phyloP scores from a whole-genome alignment of 1,140 invertebrate species.

The Drosophila suzukii region DNA sequence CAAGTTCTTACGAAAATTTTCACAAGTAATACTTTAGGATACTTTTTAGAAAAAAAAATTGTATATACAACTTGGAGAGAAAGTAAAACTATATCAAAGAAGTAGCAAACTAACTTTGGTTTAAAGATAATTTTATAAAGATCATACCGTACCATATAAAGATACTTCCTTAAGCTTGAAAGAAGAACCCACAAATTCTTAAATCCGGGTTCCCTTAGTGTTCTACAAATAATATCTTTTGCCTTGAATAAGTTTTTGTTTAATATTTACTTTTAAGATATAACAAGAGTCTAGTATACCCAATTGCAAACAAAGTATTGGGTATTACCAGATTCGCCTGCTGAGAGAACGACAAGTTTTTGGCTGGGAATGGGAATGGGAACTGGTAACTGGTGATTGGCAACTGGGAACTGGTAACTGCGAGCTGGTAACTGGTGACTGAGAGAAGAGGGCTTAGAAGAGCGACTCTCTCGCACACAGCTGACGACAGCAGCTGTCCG shows the following conservation, averaged over 20 bases:
- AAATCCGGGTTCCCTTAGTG: too few relatives aligned
- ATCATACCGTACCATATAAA: too few relatives aligned
- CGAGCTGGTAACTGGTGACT: background rate
- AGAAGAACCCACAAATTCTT: too few relatives aligned
- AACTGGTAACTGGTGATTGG: slow-evolving; percentile 9
- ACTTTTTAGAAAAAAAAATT: too few relatives aligned
- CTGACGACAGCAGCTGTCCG: slow-evolving; percentile 62
- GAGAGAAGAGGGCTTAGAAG: slow-evolving; percentile 21
- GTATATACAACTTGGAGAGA: too few relatives aligned
- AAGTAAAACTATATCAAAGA: too few relatives aligned
- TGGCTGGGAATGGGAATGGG: slow-evolving; percentile 30
- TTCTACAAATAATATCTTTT: background rate
- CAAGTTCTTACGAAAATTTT: too few relatives aligned
- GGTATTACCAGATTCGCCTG: slow-evolving; percentile 44
- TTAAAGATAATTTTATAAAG: too few relatives aligned
- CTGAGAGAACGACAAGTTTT: slow-evolving; percentile 39
- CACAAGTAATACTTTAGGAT: too few relatives aligned
- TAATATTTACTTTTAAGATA: background rate
- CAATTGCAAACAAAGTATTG: background rate
- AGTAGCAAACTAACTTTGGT: too few relatives aligned
- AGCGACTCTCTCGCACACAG: slow-evolving; percentile 30
- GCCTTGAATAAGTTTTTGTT: background rate
- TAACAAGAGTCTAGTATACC: background rate
- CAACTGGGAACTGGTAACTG: slow-evolving; percentile 4
- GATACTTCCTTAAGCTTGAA: too few relatives aligned